A percentile compares a stretch with the other conserved stretches of the same genome.
These are phyloP conservation scores for Leucoraja erinaceus DNA, from an alignment of 2,113 vertebrate species.

Conservation along the genomic window DNA sequence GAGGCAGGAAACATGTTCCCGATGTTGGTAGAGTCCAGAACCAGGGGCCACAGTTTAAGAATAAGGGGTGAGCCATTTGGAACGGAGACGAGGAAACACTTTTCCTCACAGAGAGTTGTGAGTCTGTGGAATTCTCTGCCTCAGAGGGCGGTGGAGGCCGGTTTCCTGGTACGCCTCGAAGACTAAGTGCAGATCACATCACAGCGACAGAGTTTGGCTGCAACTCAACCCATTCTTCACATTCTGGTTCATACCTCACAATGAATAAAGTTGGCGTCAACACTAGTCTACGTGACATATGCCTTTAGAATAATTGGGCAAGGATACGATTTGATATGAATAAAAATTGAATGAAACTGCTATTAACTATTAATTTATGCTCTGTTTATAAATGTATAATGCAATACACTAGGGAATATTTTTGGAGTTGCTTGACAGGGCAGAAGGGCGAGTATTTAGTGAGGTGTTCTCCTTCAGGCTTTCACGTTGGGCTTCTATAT, in stretches of 20 bases:
- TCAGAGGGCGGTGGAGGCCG: no score
- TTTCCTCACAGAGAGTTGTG: no score
- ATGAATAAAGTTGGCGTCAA: background rate
- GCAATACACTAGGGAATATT: background rate
- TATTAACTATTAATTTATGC: background rate
- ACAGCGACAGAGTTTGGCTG: background rate
- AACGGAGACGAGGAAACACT: no score
- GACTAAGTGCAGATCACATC: background rate
- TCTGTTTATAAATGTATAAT: background rate
- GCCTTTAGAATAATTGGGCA: background rate
- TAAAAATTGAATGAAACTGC: background rate
- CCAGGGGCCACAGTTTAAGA: no score
- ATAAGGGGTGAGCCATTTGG: no score
- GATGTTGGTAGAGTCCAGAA: no score
- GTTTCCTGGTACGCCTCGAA: no score
- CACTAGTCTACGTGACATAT: background rate
- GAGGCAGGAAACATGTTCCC: no score
- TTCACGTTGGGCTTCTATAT: no score
- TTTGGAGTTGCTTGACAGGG: background rate
- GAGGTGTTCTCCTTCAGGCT: no score
- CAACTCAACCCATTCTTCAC: background rate
- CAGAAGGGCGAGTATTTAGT: no score
- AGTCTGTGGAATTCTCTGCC: no score
- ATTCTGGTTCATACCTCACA: background rate
- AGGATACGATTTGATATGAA: background rate